Conservation (phyloP, 2,797 vertebrate genomes). For the Cetoscarus ocellatus region DNA sequence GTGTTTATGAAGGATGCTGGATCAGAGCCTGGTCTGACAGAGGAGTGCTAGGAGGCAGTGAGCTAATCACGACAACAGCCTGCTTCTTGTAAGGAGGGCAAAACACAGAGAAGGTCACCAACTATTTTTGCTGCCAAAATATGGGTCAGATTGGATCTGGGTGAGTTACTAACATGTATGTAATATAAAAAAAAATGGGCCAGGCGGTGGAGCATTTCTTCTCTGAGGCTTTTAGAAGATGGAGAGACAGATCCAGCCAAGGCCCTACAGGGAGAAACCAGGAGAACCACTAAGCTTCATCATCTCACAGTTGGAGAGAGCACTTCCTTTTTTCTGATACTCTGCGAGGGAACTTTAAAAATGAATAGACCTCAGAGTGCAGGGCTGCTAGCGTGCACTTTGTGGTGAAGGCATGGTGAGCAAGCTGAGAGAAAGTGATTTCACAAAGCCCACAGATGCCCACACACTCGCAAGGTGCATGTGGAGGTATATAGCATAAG, state of each 20-base stretch:
- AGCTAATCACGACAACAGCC: constrained; percentile 75
- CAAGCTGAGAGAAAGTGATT: constrained; percentile 2
- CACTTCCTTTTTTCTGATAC: constrained; percentile 59
- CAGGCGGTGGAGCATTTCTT: constrained; percentile 29
- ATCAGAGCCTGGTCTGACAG: constrained; percentile 71
- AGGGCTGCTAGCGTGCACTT: constrained; percentile 61
- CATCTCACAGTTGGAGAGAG: constrained; percentile 47
- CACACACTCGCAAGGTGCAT: constrained; percentile 69
- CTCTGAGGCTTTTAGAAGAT: constrained; percentile 62
- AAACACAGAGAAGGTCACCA: constrained; percentile 77
- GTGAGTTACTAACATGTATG: constrained; percentile 49
- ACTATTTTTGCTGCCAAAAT: constrained; percentile 74
- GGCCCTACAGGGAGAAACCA: constrained; percentile 41
- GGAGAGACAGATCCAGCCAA: constrained; percentile 37
- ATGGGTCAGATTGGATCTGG: constrained; percentile 72
- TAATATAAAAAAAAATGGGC: constrained; percentile 13
- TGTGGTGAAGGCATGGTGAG: constrained; percentile 57
- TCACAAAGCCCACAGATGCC: constrained; percentile 61
- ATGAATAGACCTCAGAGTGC: constrained; percentile 76
- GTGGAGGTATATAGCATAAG: constrained; percentile 59
- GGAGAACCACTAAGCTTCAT: constrained; percentile 42
- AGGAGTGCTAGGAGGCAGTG: constrained; percentile 71
- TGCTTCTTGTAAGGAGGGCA: constrained; percentile 71
- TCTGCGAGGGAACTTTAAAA: constrained; percentile 71
- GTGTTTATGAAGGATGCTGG: constrained; percentile 56